Base-by-base conservation (phyloP, 2,113 vertebrate genomes). In the Ornithorhynchus anatinus region DNA sequence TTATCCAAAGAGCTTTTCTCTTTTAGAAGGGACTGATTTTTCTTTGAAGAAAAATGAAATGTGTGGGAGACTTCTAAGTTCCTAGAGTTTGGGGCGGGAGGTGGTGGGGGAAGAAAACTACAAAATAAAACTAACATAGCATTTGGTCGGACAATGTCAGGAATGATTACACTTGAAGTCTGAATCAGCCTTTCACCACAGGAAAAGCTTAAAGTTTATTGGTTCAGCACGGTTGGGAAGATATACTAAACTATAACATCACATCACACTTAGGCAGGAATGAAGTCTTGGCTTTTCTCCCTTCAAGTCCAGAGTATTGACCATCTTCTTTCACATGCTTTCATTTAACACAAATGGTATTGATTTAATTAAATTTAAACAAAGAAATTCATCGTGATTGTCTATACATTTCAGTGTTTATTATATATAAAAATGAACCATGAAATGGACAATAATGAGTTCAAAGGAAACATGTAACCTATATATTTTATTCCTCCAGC, bases 1-100 rank as follows among this genome's bases (percentile, higher is more conserved):
- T 76, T 85, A 32, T 78, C 67, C 86, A 51, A 84, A 80, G 8
- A 80, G 20, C 32, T 60, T 84, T 75, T 10, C 5, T 51, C 8
- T 7, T 75, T 72, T 79, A 59, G 69, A 85, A 78, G 6, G 59
- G 63, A 80, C 86, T 82, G 42, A 70, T 72, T 84, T 89, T 71
- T 39, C 33, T 72, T 69, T 5, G 69, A 39, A 16, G 2, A 45
- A 59, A 72, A 73, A 62, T 67, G 42, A 79, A 51, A 80, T 65
- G 8, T 59, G 42, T 42, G 64, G 69, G 47, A 81, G 42, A 66
- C 13, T 60, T 32, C 17, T 22, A 51, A 71, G 11, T 11, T 58
- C 47, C 23, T 25, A 52, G 10, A 17, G 29, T 25, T 23, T 23
- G 25, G 15, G 10, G 25, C 39, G 33, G 79, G 23, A 6, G 29